Conservation (phyloP, 2,888 invertebrate species). For the Tipula unca region DNA sequence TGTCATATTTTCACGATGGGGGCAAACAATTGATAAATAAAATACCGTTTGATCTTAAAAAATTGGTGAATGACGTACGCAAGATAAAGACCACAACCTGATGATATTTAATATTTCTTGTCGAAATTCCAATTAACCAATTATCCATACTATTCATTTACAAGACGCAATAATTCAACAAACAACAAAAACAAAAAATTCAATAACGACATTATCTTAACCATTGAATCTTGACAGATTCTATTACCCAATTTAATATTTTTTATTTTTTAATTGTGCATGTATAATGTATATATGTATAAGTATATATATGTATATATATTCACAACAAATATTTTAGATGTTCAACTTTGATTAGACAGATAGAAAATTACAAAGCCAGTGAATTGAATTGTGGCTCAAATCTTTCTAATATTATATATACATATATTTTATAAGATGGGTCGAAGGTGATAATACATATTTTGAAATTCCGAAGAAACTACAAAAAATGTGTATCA, state of each 20-base stretch:
- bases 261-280: too few species aligned
- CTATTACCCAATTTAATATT: neutral
- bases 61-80: neutral
- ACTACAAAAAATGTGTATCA: neutral
- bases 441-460: neutral
- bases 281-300: too few species aligned
- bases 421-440: neutral
- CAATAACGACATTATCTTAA: neutral
- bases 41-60: neutral
- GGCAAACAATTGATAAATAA: neutral
- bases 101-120: neutral
- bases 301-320: too few species aligned
- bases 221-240: neutral
- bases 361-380: neutral
- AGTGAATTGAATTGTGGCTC: neutral
- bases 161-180: neutral
- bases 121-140: neutral
- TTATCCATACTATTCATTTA: neutral
- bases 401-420: neutral
- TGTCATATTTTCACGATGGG: neutral
- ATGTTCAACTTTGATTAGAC: neutral
- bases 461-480: neutral
- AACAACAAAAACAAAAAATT: neutral
- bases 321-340: neutral
- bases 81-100: neutral